Evolutionary conservation across 2,888 invertebrate species (phyloP), one percentile per base, ranked within the genome.

Genomic region (Euzophera pinguis): DNA sequence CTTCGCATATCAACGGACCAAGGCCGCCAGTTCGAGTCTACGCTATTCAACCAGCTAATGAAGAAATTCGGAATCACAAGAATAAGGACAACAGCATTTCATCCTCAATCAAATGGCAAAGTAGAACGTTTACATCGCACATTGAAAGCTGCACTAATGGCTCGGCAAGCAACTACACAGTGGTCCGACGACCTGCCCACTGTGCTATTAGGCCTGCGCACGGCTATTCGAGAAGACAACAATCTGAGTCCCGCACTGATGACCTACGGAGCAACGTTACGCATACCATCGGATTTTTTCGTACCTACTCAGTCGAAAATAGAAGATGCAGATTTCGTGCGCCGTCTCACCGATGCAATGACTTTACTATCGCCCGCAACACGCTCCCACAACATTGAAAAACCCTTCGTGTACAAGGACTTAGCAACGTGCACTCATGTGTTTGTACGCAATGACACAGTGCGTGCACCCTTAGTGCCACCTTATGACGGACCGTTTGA

Each of bases 1-100:
- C 27, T 50, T 53, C 51, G 48, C 8, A 69, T 69, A 5, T 80
- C 77, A 47, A 66, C 70, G 16, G 64, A 73, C 8, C 78, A 77
- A 54, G 76, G 59, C 2, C 50, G 59, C 0, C 61, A 61, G 35
- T 63, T 63, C 32, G 64, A 76, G 17, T 75, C 74, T 1, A 60
- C 63, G 3, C 71, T 75, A 38, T 56, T 64, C 52, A 64, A 63
- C 0, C 52, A 75, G 9, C 41, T 61, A 10, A 34, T 60, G 27
- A 53, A 55, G 7, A 42, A 38, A 14, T 47, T 62, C 4, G 62
- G 60, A 1, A 49, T 60, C 0, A 38, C 47, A 10, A 54, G 50
- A 17, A 43, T 59, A 6, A 48, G 53, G 3, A 56, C 60, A 0
- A 60, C 58, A 0, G 53, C 58, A 2, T 59, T 49, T 37, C 63